Conservation (phyloP, 2,797 vertebrate species). For the Sebastes iracundus region DNA sequence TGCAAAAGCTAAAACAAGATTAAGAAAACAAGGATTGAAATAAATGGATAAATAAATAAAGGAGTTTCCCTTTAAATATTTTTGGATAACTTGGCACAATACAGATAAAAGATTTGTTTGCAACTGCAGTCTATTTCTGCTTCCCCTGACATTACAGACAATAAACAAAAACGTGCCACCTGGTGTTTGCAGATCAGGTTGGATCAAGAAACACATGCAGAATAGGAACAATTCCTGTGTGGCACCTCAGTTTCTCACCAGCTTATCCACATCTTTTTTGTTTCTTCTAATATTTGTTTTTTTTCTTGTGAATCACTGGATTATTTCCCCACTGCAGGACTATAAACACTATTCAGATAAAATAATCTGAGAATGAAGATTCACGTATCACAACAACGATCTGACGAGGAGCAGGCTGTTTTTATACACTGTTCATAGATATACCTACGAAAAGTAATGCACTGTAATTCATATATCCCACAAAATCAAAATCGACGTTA, state of each 20-base stretch:
- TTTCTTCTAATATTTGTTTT: not conserved
- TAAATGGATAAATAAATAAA: no score
- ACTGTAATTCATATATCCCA: no score
- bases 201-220: not conserved
- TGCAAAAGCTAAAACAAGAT: no score
- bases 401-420: not conserved
- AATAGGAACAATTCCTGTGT: not conserved
- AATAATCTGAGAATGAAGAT: not conserved
- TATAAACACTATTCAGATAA: not conserved
- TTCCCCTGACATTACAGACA: not conserved
- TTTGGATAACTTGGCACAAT: not conserved
- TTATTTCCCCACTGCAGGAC: not conserved
- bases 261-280: not conserved
- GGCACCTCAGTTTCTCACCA: not conserved
- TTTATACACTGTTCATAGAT: no score
- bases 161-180: not conserved
- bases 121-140: not conserved
- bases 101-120: not conserved
- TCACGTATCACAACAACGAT: not conserved
- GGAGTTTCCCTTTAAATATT: not conserved
- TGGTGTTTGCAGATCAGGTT: not conserved
- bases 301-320: not conserved
- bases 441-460: no score
- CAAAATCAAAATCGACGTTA: no score
- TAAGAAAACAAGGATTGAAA: no score